Evolutionary conservation across 2,797 vertebrate genomes (phyloP).

Genomic region (Gymnoscopelus braueri): DNA sequence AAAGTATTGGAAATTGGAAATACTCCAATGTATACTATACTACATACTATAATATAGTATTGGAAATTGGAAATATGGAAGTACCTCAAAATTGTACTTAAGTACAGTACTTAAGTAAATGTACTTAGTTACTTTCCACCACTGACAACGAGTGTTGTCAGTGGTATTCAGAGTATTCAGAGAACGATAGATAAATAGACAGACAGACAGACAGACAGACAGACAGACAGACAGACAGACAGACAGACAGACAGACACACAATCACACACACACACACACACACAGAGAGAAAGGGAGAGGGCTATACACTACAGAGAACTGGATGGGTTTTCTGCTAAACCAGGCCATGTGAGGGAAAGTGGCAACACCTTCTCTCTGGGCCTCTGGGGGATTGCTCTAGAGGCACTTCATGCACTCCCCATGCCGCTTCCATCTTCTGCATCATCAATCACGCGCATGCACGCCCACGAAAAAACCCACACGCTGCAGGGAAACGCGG

Average conservation of each 20-base stretch:
- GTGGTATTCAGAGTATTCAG: no score
- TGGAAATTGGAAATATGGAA: no score
- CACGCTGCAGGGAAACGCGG: slow-evolving; percentile 21
- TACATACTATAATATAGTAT: no score
- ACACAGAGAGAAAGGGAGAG: neutral
- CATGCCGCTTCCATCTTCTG: slow-evolving; percentile 17
- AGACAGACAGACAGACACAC: neutral
- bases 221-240: no score
- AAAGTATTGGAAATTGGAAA: no score
- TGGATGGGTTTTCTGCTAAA: slow-evolving; percentile 6
- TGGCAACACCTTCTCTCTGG: slow-evolving; percentile 14
- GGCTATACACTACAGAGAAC: neutral
- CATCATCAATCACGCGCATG: slow-evolving; percentile 51
- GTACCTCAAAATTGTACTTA: no score
- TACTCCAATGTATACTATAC: no score
- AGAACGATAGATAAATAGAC: neutral
- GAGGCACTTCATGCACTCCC: slow-evolving; percentile 37
- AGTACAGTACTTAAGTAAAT: no score
- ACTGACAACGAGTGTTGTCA: slow-evolving; percentile 5
- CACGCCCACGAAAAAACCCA: slow-evolving; percentile 14
- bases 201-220: neutral
- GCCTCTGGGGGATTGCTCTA: slow-evolving; percentile 22
- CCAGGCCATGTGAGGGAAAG: slow-evolving; percentile 2
- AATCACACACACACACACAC: neutral
- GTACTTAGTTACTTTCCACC: no score